Evolutionary conservation across 2,113 vertebrate genomes (phyloP).

Genomic region (Cynocephalus volans): DNA sequence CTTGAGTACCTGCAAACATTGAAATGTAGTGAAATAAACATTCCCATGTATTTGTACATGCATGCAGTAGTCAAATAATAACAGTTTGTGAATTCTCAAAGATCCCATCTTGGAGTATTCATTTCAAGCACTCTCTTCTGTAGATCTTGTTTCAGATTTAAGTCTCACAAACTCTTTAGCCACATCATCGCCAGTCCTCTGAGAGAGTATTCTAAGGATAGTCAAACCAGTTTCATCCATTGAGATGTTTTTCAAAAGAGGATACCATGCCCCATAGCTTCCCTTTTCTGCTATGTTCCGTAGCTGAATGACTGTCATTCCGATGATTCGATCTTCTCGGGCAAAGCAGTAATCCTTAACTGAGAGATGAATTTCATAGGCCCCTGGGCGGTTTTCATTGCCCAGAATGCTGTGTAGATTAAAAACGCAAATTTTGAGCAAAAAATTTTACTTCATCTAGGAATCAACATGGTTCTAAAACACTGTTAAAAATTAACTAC

Average conservation of each 20-base stretch:
- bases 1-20: slow-evolving; percentile 96
- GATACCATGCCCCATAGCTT: slow-evolving; percentile 92
- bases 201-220: slow-evolving; percentile 98
- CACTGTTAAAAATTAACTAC: not conserved
- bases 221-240: slow-evolving; percentile 97
- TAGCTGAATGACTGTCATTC: slow-evolving; percentile 97
- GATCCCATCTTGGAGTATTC: slow-evolving; percentile 48
- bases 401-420: slow-evolving; percentile 92
- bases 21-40: slow-evolving; percentile 95
- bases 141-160: slow-evolving; percentile 95
- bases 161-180: slow-evolving; percentile 99
- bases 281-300: slow-evolving; percentile 93
- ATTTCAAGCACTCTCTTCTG: slow-evolving; percentile 92
- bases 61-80: slow-evolving; percentile 95
- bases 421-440: slow-evolving; percentile 67
- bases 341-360: slow-evolving; percentile 99
- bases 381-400: slow-evolving; percentile 93
- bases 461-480: not conserved
- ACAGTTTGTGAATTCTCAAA: slow-evolving; percentile 81
- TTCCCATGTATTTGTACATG: slow-evolving; percentile 97
- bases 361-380: slow-evolving; percentile 96
- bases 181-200: slow-evolving; percentile 97
- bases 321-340: slow-evolving; percentile 96
- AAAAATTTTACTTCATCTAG: not conserved
- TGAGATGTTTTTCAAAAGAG: slow-evolving; percentile 92